Base-by-base conservation (phyloP, 2,113 vertebrate genomes). In the Seriola dumerili region DNA sequence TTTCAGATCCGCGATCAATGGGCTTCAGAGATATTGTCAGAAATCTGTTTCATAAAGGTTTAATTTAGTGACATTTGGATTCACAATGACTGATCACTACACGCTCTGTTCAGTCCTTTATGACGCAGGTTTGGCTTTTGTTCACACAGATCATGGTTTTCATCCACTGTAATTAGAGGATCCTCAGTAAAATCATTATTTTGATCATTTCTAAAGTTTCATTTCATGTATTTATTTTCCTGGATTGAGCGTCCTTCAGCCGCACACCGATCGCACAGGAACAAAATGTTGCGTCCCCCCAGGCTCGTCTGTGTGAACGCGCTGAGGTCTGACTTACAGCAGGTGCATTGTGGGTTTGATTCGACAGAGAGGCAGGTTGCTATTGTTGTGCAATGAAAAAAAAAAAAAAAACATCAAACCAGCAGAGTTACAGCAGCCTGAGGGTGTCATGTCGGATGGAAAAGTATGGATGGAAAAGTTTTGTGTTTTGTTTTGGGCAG, bases 331-430 rank as follows among this genome's bases (percentile, higher is more conserved):
- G 80, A 80, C 83, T 85, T 78, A 65, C 78, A 84, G 58, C 78
- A 81, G 87, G 83, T 89, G 87, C 77, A 91, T 76, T 85, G 87
- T 89, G 82, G 80, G 89, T 71, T 77, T 66, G 80, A 85, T 81
- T 85, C 54, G 23, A 81, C 83, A 81, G 68, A 78, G 57, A 81
- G 66, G 84, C 62, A 71, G 80, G 75, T 79, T 84, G 75, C 80
- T 84, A 8, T 82, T 86, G 81, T 85, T 75, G 59, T 84, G 64
- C 68, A 12, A 68, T 13, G 59, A 32, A 69, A 81, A 68, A 72
- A 77, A 80, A 46, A 34, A 58, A 48, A 48, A 61, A 62, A 76
- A 64, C 79, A 80, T 77, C 67, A 85, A 79, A 76, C 70, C 68
- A 50, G 85, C 78, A 64, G 78, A 85, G 83, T 67, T 88, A 84